These are phyloP conservation scores for Rhegmatorhina hoffmannsi DNA, from an alignment of 2,113 vertebrate species.

Conservation along the genomic window DNA sequence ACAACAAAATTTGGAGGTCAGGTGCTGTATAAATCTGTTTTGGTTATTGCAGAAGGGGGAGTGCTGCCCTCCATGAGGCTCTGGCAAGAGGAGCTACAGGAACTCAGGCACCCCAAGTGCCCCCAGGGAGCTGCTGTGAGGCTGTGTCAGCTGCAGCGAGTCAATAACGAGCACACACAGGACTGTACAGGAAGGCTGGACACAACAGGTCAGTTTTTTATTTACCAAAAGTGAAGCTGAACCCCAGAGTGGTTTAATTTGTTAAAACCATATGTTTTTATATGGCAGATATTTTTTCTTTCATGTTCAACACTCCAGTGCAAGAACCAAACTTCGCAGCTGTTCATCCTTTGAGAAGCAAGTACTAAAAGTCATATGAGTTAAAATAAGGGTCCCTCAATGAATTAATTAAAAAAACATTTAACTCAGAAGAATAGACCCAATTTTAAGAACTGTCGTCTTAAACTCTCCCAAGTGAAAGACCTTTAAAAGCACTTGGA, in stretches of 20 bases:
- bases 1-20: neutral
- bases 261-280: constrained; percentile 62
- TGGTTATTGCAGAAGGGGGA: neutral
- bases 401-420: constrained; percentile 15
- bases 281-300: constrained; percentile 56
- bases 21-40: neutral
- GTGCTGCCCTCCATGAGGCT: neutral
- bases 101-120: neutral
- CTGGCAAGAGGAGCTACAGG: neutral
- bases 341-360: constrained; percentile 69
- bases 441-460: constrained; percentile 60
- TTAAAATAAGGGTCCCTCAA: constrained; percentile 71
- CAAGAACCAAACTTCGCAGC: constrained; percentile 65
- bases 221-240: constrained; percentile 76
- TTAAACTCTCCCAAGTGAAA: constrained; percentile 72
- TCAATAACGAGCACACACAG: constrained; percentile 56
- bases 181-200: constrained; percentile 58
- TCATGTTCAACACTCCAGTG: constrained; percentile 60
- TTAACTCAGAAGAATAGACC: constrained; percentile 63
- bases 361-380: constrained; percentile 65
- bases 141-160: neutral
- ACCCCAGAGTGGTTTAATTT: constrained; percentile 64
- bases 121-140: neutral
- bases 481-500: constrained; percentile 78
- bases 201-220: constrained; percentile 78